Conservation (phyloP, 2,797 vertebrate genomes). For the Lacerta viridis region DNA sequence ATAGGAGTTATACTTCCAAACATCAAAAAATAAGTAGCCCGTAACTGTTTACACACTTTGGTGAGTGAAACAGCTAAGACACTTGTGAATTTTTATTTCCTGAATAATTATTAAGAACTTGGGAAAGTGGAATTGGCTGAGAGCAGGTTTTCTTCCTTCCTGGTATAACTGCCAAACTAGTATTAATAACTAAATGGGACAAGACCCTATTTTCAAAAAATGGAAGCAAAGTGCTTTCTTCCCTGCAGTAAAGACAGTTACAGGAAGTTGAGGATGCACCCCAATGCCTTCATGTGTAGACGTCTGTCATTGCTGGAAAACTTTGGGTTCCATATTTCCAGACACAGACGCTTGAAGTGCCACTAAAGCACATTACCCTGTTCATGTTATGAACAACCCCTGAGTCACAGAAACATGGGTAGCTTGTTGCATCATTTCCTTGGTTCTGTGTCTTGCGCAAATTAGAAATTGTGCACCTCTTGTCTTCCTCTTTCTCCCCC, state of each 20-base stretch:
- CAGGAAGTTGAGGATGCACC: conserved; percentile 26
- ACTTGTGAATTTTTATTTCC: conserved; percentile 1
- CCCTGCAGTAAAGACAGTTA: conserved; percentile 57
- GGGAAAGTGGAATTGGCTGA: not conserved
- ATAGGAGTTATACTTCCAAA: not conserved
- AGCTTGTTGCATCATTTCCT: conserved; percentile 18
- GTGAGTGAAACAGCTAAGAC: not conserved
- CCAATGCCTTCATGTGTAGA: not conserved
- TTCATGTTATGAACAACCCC: conserved; percentile 46
- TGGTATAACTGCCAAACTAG: not conserved
- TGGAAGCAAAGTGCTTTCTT: conserved; percentile 47
- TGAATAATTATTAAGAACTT: not conserved
- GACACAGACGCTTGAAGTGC: not conserved
- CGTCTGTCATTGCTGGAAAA: conserved; percentile 45
- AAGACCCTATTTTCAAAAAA: not conserved
- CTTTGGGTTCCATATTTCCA: conserved; percentile 47
- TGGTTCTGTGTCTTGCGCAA: conserved; percentile 32
- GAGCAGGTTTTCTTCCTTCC: not conserved
- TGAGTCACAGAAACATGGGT: conserved; percentile 9
- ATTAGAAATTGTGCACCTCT: not conserved
- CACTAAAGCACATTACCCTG: conserved; percentile 4
- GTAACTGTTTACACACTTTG: not conserved
- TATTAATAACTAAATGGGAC: not conserved
- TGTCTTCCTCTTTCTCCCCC: not conserved
- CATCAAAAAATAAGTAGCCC: not conserved